Conservation (phyloP, 2,113 vertebrate species). For the Paramisgurnus dabryanus region DNA sequence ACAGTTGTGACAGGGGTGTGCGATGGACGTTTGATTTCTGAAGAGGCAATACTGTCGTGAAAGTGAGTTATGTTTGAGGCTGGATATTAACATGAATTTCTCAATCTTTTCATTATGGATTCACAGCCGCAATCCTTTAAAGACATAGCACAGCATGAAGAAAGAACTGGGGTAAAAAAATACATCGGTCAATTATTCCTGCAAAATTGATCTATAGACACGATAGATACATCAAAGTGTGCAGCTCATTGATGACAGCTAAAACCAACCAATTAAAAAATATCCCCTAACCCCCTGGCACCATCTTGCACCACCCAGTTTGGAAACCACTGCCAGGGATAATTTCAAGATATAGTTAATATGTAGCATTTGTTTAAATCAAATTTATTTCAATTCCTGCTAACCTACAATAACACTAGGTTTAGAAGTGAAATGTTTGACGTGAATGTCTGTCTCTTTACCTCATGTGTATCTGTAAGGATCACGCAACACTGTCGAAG, state of each 20-base stretch:
- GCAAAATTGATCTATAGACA: too few relatives aligned
- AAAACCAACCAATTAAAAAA: too few relatives aligned
- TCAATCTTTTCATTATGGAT: conserved; percentile 18
- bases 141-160: neutral
- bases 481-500: conserved; percentile 1
- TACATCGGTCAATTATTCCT: too few relatives aligned
- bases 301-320: too few relatives aligned
- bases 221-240: too few relatives aligned
- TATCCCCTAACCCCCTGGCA: too few relatives aligned
- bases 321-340: neutral
- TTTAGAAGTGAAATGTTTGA: conserved; percentile 9
- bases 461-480: neutral
- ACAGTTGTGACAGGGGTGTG: conserved; percentile 44
- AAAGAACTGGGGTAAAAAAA: neutral
- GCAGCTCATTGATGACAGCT: too few relatives aligned
- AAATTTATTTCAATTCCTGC: neutral
- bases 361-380: neutral
- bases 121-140: neutral
- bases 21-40: conserved; percentile 32
- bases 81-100: conserved; percentile 29
- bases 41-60: conserved; percentile 34
- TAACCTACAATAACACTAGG: neutral
- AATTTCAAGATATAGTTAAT: neutral
- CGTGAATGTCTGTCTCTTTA: conserved; percentile 1
- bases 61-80: conserved; percentile 36